Percentiles rank a stretch among this genome's conserved stretches.
These are phyloP conservation scores for Neoaliturus tenellus DNA, from an alignment of 2,888 invertebrate species.

Conservation along the genomic window DNA sequence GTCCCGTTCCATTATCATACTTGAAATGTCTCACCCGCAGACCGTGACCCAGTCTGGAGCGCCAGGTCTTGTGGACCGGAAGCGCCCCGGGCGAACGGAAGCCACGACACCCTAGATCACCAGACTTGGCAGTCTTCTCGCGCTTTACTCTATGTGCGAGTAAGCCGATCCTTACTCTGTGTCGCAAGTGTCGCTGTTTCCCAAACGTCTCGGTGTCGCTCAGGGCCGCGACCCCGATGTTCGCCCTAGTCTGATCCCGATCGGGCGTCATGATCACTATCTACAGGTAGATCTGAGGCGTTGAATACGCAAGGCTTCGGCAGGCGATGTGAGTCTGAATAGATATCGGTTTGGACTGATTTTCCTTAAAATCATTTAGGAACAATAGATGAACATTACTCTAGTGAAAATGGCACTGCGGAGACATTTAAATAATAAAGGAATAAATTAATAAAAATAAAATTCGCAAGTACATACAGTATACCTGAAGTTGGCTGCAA, in stretches of 20 bases:
- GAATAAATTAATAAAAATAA: no score
- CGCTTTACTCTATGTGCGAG: neutral
- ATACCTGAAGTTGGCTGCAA: no score
- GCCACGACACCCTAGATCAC: neutral
- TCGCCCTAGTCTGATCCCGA: neutral
- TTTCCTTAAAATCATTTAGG: no score
- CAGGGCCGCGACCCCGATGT: neutral
- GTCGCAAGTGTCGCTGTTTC: slow-evolving; percentile 30
- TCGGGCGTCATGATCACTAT: neutral
- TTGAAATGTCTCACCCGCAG: neutral
- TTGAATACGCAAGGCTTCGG: neutral
- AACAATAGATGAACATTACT: no score
- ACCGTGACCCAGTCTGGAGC: neutral
- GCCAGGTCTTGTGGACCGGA: neutral
- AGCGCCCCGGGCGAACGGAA: neutral
- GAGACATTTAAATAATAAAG: no score
- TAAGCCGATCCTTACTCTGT: slow-evolving; percentile 16
- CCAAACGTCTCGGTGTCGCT: slow-evolving; percentile 31
- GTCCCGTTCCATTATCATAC: neutral
- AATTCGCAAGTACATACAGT: no score
- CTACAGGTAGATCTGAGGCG: neutral
- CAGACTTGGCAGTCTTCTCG: slow-evolving; percentile 1
- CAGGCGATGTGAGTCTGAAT: no score
- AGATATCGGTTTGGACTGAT: no score
- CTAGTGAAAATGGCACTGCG: no score